Evolutionary conservation across 2,888 invertebrate species (phyloP).

Genomic region (Synanthedon tipuliformis): DNA sequence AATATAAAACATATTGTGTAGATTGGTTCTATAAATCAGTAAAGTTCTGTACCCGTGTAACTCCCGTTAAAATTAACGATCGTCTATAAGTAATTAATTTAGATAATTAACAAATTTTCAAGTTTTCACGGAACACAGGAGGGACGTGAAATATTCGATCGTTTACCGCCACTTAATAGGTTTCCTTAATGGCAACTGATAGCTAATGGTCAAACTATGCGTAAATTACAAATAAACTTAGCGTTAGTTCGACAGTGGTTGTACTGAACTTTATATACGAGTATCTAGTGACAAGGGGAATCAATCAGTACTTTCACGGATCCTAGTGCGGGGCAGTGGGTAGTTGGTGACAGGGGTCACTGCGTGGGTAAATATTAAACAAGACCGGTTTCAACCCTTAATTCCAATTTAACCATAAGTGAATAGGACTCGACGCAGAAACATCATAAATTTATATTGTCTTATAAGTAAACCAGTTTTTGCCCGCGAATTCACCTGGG

Average conservation of each 20-base stretch:
- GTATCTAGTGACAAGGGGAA: background rate
- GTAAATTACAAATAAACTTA: background rate
- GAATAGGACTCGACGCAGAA: conserved; percentile 35
- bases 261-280: background rate
- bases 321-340: conserved; percentile 24
- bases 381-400: conserved; percentile 31
- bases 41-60: no score
- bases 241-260: conserved; percentile 1
- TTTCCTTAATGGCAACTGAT: background rate
- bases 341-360: conserved; percentile 43
- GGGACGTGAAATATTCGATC: background rate
- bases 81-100: no score
- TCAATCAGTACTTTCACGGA: conserved; percentile 17
- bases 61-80: no score
- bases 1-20: no score
- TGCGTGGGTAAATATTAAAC: conserved; percentile 34
- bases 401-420: conserved; percentile 49
- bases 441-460: background rate
- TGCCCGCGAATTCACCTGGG: no score
- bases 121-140: background rate
- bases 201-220: background rate
- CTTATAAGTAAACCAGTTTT: no score
- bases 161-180: background rate
- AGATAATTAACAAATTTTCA: background rate
- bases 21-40: no score